Evolutionary conservation across 2,888 invertebrate genomes (phyloP).

Genomic region (Slavum lentiscoides): DNA sequence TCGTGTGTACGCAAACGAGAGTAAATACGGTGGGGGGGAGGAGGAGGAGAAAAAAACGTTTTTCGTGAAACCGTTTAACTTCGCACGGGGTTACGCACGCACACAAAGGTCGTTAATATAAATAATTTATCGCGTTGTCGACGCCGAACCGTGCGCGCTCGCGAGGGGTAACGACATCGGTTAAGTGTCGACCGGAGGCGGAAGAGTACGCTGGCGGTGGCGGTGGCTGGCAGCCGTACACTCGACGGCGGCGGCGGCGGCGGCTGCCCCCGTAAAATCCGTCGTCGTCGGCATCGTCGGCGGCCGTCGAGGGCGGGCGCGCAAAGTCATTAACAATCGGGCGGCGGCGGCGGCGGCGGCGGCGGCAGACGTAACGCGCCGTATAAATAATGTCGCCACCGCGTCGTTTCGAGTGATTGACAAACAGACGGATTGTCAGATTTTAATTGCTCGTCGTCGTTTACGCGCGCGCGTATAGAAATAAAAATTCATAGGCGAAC

Average conservation of each 20-base stretch:
- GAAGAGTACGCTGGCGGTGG: too few species aligned
- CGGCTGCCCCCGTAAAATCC: conserved; percentile 11
- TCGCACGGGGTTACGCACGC: not conserved
- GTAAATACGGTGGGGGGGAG: too few species aligned
- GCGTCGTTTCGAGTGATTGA: conserved; percentile 43
- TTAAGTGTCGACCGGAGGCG: not conserved
- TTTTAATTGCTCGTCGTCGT: conserved; percentile 36
- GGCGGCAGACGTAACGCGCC: too few species aligned
- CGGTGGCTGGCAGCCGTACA: not conserved
- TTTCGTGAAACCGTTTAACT: not conserved
- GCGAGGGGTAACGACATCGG: not conserved
- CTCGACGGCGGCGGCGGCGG: not conserved
- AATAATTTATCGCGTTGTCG: conserved; percentile 6
- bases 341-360: not conserved
- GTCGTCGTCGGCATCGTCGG: not conserved
- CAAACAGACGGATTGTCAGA: conserved; percentile 38
- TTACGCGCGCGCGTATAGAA: too few species aligned
- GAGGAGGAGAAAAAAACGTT: too few species aligned
- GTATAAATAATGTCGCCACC: conserved; percentile 26
- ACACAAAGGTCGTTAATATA: not conserved
- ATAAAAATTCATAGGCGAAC: too few species aligned
- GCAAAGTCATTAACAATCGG: not conserved
- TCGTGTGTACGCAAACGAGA: too few species aligned
- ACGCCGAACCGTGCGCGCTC: too few species aligned
- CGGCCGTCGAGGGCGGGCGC: not conserved